Conservation (phyloP, 2,888 invertebrate genomes). For the Lasioglossum pauxillum region DNA sequence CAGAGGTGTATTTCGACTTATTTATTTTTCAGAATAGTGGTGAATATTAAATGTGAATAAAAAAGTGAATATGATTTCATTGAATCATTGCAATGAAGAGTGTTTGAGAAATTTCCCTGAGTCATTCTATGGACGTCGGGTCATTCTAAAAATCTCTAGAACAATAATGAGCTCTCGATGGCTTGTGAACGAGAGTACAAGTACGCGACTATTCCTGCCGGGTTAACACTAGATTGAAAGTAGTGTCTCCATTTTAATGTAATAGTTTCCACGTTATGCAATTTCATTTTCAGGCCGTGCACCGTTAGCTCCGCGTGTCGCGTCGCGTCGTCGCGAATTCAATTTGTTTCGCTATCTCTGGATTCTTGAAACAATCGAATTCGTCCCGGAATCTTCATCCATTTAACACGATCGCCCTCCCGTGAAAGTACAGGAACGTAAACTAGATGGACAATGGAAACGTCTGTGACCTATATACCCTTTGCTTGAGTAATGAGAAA, state of each 20-base stretch:
- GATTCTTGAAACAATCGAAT: constrained; percentile 44
- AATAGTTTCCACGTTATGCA: constrained; percentile 1
- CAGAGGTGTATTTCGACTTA: no score
- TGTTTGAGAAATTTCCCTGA: not conserved
- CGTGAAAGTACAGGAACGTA: constrained; percentile 31
- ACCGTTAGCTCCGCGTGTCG: not conserved
- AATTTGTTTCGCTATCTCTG: constrained; percentile 30
- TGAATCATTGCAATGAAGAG: not conserved
- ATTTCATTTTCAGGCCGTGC: constrained; percentile 10
- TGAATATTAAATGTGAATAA: no score
- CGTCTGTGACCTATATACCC: constrained; percentile 58
- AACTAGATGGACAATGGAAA: constrained; percentile 54
- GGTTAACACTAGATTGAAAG: not conserved
- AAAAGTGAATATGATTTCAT: no score
- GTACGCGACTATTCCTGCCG: not conserved
- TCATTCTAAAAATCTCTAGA: not conserved
- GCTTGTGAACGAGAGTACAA: not conserved
- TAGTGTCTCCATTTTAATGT: not conserved
- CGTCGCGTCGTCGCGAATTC: constrained; percentile 17
- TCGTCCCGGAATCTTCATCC: constrained; percentile 41
- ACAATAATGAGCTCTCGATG: not conserved
- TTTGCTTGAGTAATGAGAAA: constrained; percentile 57
- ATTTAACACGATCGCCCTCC: constrained; percentile 37
- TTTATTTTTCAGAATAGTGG: no score
- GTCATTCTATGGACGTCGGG: not conserved